Conservation (phyloP, 1,140 invertebrate species). For the Drosophila subobscura region DNA sequence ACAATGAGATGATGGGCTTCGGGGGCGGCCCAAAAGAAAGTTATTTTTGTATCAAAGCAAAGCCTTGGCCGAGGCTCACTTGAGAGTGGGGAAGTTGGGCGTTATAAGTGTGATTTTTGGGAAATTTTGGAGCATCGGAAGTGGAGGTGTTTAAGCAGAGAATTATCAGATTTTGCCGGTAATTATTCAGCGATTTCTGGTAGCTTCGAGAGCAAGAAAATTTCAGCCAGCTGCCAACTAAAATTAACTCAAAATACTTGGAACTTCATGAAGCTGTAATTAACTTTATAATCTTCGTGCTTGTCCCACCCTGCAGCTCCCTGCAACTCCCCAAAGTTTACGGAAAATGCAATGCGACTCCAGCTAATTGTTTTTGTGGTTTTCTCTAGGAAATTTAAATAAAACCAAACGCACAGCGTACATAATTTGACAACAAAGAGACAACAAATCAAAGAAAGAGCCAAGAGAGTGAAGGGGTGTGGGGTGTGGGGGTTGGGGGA, state of each 20-base stretch:
- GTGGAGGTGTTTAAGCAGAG: too few species aligned
- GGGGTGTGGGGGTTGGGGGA: background rate
- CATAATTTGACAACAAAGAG: constrained; percentile 58
- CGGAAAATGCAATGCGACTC: constrained; percentile 9
- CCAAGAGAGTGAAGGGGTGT: background rate
- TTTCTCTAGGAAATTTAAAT: constrained; percentile 40
- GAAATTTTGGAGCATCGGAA: too few species aligned
- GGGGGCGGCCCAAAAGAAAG: constrained; percentile 57
- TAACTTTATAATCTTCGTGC: too few species aligned
- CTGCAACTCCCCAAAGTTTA: too few species aligned
- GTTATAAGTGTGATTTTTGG: too few species aligned
- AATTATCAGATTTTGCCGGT: background rate
- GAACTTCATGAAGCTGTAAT: too few species aligned
- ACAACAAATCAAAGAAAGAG: constrained; percentile 32
- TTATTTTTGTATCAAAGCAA: constrained; percentile 39
- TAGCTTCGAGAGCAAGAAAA: background rate
- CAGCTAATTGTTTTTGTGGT: constrained; percentile 42
- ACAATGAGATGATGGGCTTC: constrained; percentile 31
- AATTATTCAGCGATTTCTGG: background rate
- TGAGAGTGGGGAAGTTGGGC: background rate
- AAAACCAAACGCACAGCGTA: constrained; percentile 37
- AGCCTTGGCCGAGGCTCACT: constrained; percentile 15
- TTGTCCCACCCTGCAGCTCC: too few species aligned
- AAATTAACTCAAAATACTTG: too few species aligned
- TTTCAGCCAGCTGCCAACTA: too few species aligned